A percentile compares a stretch with the other conserved stretches of the same genome.
These are phyloP conservation scores for Electrophaes corylata DNA, from an alignment of 2,888 invertebrate genomes.

Conservation along the genomic window DNA sequence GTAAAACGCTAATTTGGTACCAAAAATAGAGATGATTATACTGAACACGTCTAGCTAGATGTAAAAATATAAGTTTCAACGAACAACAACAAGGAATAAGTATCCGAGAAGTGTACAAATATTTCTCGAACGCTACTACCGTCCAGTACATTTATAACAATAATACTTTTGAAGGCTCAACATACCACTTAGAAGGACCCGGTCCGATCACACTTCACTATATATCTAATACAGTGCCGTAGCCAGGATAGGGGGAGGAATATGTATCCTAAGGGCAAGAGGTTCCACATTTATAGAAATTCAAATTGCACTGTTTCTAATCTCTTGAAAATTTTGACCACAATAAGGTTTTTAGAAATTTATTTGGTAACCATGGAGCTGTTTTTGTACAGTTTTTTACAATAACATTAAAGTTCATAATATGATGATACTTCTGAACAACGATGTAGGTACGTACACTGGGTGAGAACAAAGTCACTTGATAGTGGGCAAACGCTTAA, in stretches of 20 bases:
- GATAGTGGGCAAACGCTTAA: slow-evolving; percentile 3
- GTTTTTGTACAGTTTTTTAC: background rate
- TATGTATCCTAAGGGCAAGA: background rate
- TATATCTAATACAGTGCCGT: slow-evolving; percentile 53
- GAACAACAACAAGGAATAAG: slow-evolving; percentile 82
- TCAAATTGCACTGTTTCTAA: background rate
- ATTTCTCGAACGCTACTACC: slow-evolving; percentile 77
- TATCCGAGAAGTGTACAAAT: slow-evolving; percentile 81
- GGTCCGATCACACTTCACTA: slow-evolving; percentile 69
- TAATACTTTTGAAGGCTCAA: slow-evolving; percentile 82
- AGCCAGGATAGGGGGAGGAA: slow-evolving; percentile 11
- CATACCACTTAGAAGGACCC: slow-evolving; percentile 78
- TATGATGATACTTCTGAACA: background rate
- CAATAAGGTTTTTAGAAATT: background rate
- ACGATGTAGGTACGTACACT: background rate
- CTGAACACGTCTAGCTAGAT: slow-evolving; percentile 82
- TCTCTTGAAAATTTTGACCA: background rate
- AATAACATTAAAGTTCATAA: background rate
- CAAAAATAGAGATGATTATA: slow-evolving; percentile 81
- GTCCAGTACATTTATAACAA: slow-evolving; percentile 81
- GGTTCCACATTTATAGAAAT: background rate
- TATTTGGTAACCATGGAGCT: background rate
- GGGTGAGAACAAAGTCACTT: background rate
- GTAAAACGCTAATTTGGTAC: slow-evolving; percentile 66
- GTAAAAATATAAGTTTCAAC: slow-evolving; percentile 83